phyloP scores from a whole-genome alignment of 1,140 invertebrate genomes.

The Dreissena rostriformis region DNA sequence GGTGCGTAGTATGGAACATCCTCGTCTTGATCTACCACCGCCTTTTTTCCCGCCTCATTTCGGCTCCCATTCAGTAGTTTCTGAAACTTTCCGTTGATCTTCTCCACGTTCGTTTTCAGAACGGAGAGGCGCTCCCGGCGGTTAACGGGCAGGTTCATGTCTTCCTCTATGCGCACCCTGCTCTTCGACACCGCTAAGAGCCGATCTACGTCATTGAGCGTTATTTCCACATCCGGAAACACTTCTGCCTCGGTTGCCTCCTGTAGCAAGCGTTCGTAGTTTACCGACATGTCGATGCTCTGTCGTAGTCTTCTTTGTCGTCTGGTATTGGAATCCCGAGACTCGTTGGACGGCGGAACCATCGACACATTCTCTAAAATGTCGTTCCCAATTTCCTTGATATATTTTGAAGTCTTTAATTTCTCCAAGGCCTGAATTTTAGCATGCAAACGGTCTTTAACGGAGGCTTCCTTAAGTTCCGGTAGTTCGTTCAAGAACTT shows the following conservation, averaged over 20 bases:
- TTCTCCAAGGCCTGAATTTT: slow-evolving; percentile 36
- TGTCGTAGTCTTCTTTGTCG: slow-evolving; percentile 36
- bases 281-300: slow-evolving; percentile 12
- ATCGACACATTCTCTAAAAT: neutral
- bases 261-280: neutral
- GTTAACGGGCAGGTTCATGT: slow-evolving; percentile 59
- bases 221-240: neutral
- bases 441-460: slow-evolving; percentile 13
- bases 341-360: neutral
- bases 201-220: slow-evolving; percentile 19
- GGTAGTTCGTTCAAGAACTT: slow-evolving; percentile 40
- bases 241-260: neutral
- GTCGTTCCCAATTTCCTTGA: neutral
- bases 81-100: slow-evolving; percentile 59
- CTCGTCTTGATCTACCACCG: neutral
- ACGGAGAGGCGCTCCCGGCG: slow-evolving; percentile 48
- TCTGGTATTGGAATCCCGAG: neutral
- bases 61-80: slow-evolving; percentile 32
- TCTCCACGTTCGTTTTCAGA: slow-evolving; percentile 60
- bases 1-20: slow-evolving; percentile 27
- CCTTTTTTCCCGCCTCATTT: neutral
- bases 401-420: slow-evolving; percentile 16
- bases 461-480: neutral
- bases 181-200: slow-evolving; percentile 23
- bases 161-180: slow-evolving; percentile 54